Conservation (phyloP, 1,140 invertebrate species). For the Nixonia krombeini region DNA sequence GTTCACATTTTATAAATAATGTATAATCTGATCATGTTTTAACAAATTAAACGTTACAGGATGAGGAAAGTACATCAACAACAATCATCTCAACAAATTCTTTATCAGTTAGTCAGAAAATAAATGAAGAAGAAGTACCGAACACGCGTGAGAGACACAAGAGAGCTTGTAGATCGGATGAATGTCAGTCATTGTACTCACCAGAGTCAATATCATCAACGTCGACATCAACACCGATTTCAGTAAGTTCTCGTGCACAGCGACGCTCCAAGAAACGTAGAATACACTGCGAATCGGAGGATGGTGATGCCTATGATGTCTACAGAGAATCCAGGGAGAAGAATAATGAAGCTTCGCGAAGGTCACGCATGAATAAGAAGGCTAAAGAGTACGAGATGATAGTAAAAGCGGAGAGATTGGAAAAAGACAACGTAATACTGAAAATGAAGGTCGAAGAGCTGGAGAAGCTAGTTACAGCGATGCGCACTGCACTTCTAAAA, state of each 20-base stretch:
- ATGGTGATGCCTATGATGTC: conserved; percentile 51
- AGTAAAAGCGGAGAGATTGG: conserved; percentile 56
- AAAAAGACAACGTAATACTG: conserved; percentile 67
- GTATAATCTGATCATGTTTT: too few species aligned
- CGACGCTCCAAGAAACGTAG: conserved; percentile 32
- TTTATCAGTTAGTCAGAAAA: conserved; percentile 5
- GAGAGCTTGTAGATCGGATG: conserved; percentile 8
- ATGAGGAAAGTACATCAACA: conserved; percentile 46
- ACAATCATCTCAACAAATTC: conserved; percentile 52
- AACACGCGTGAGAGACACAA: not conserved
- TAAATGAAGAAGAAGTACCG: conserved; percentile 1
- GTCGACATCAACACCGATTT: conserved; percentile 5
- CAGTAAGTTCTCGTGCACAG: conserved; percentile 1
- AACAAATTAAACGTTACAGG: conserved; percentile 52
- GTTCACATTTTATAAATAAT: too few species aligned
- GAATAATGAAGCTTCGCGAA: conserved; percentile 83
- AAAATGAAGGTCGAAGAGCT: conserved; percentile 70
- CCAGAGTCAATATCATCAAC: conserved; percentile 10
- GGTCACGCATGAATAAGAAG: conserved; percentile 80
- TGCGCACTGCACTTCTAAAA: conserved; percentile 66
- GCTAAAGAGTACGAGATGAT: conserved; percentile 74
- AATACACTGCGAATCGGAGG: conserved; percentile 55
- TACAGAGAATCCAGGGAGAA: conserved; percentile 80
- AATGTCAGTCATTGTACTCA: conserved; percentile 19
- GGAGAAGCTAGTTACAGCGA: conserved; percentile 68